Evolutionary conservation across 2,113 vertebrate genomes (phyloP).

Genomic region (Bombycilla garrulus): DNA sequence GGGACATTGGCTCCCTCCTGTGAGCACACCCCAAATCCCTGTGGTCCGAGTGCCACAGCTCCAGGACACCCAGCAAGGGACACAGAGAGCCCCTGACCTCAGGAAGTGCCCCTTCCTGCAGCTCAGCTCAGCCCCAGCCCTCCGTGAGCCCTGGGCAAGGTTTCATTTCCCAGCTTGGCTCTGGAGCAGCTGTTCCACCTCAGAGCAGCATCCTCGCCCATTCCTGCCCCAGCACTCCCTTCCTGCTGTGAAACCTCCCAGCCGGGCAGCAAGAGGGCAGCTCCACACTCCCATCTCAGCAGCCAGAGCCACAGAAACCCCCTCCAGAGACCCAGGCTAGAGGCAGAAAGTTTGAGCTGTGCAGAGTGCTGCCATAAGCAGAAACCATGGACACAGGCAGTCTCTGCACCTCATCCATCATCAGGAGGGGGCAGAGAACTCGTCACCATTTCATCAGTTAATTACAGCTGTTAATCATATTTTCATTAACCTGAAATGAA

Average conservation of each 20-base stretch:
- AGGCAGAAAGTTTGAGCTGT: neutral
- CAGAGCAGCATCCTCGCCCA: neutral
- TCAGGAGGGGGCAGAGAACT: neutral
- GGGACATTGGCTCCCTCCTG: neutral
- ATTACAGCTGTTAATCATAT: constrained; percentile 59
- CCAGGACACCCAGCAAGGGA: neutral
- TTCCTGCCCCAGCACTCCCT: neutral
- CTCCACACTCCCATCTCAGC: neutral
- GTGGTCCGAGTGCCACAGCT: neutral
- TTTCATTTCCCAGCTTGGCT: neutral
- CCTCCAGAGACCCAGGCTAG: neutral
- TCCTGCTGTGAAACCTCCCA: neutral
- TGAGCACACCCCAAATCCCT: neutral
- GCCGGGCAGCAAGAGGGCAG: neutral
- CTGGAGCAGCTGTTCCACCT: neutral
- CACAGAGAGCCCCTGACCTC: neutral
- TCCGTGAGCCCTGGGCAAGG: neutral
- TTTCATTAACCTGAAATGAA: constrained; percentile 51
- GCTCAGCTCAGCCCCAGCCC: neutral
- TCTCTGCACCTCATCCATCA: neutral
- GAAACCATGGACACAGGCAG: neutral
- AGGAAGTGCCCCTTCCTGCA: neutral
- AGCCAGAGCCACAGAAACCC: neutral
- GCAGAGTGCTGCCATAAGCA: constrained; percentile 37
- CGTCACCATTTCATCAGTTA: constrained; percentile 41